Evolutionary conservation across 2,797 vertebrate species (phyloP).

Genomic region (Neopelma chrysocephalum): DNA sequence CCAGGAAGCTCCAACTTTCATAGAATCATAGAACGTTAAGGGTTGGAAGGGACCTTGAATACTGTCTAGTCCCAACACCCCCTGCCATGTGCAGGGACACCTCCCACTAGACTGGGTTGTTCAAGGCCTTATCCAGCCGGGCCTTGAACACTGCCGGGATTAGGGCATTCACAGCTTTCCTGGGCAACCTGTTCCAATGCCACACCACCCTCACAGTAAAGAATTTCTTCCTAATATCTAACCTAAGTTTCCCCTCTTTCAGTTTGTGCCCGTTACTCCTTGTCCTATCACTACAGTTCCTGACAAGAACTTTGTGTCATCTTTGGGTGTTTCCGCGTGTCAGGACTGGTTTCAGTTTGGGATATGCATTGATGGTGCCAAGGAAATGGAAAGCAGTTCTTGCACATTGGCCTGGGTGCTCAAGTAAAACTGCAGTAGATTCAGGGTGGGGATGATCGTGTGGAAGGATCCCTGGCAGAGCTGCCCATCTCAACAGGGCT

Average conservation of each 20-base stretch:
- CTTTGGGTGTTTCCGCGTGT: not conserved
- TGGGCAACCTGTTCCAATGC: no score
- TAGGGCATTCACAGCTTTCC: not conserved
- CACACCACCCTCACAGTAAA: not conserved
- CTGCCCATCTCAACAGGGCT: not conserved
- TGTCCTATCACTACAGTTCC: not conserved
- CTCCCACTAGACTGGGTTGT: not conserved
- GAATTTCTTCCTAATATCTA: not conserved
- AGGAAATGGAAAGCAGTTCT: not conserved
- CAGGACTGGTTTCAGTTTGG: not conserved
- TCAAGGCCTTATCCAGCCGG: not conserved
- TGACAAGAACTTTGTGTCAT: not conserved
- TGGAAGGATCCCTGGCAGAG: not conserved
- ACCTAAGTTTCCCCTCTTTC: not conserved
- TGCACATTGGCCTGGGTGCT: accelerated
- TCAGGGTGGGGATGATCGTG: not conserved
- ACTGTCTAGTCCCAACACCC: not conserved
- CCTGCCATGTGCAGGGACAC: not conserved
- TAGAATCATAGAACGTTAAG: not conserved
- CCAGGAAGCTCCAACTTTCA: not conserved
- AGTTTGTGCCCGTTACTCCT: not conserved
- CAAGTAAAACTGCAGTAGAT: not conserved
- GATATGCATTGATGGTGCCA: accelerated
- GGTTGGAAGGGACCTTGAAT: not conserved
- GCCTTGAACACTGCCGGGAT: not conserved